Conservation (phyloP, 2,113 vertebrate genomes). For the Oreochromis tanganicae region DNA sequence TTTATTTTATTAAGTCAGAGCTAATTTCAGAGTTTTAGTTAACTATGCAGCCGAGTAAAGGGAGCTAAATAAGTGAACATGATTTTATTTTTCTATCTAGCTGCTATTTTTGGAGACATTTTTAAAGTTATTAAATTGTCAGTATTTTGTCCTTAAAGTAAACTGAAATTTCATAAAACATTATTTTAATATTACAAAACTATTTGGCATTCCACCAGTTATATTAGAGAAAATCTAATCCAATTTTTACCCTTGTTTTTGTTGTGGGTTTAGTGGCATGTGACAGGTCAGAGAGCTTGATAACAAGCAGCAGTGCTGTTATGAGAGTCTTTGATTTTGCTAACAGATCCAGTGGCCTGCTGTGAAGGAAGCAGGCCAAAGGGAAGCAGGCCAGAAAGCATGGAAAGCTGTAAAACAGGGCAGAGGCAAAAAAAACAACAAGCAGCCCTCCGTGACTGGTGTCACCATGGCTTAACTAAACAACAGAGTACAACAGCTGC, state of each 20-base stretch:
- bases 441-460: background rate
- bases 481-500: conserved; percentile 15
- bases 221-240: background rate
- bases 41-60: background rate
- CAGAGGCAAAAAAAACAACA: background rate
- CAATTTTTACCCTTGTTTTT: background rate
- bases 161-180: background rate
- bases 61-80: background rate
- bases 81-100: background rate
- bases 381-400: conserved; percentile 38
- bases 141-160: background rate
- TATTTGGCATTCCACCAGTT: background rate
- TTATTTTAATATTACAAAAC: background rate
- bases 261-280: background rate
- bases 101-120: background rate
- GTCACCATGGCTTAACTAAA: background rate
- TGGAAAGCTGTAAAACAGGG: conserved; percentile 43
- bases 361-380: conserved; percentile 45
- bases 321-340: conserved; percentile 45
- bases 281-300: background rate
- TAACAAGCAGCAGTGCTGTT: conserved; percentile 30
- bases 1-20: background rate
- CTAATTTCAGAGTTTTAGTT: background rate
- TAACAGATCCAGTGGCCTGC: conserved; percentile 34
- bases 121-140: background rate